These are phyloP conservation scores for Etheostoma cragini DNA, from an alignment of 2,113 vertebrate species.

Conservation along the genomic window DNA sequence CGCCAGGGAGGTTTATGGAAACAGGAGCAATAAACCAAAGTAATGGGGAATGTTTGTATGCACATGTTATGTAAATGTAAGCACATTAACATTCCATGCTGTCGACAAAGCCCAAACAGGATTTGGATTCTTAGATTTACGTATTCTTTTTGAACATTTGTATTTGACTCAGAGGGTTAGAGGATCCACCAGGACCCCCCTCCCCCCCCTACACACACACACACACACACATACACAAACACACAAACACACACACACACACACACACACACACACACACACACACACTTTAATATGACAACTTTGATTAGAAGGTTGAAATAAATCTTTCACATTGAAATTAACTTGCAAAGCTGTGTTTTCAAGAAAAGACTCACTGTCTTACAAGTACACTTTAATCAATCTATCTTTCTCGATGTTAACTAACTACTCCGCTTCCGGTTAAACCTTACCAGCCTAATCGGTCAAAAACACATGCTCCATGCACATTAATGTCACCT, in stretches of 20 bases:
- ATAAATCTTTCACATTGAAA: slow-evolving; percentile 9
- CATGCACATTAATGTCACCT: slow-evolving; percentile 4
- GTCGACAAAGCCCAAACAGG: slow-evolving; percentile 17
- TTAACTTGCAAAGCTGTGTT: not conserved
- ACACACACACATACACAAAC: not conserved
- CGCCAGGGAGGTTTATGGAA: slow-evolving; percentile 37
- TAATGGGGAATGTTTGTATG: slow-evolving; percentile 25
- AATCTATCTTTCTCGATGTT: not conserved
- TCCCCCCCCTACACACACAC: not conserved
- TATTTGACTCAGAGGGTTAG: slow-evolving; percentile 1
- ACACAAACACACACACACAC: too few relatives aligned
- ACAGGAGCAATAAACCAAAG: slow-evolving; percentile 40
- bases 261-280: too few relatives aligned
- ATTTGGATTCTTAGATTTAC: slow-evolving; percentile 21
- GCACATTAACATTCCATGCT: slow-evolving; percentile 4
- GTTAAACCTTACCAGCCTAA: slow-evolving; percentile 6
- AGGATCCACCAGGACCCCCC: not conserved
- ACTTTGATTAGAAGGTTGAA: not conserved
- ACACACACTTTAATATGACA: not conserved
- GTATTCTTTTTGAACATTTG: slow-evolving; percentile 1
- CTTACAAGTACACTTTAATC: not conserved
- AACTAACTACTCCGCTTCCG: not conserved
- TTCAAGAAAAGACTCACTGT: not conserved
- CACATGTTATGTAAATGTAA: slow-evolving; percentile 28
- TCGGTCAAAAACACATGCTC: slow-evolving; percentile 32